Percentiles rank a stretch among this genome's conserved stretches.
phyloP scores from a whole-genome alignment of 2,888 invertebrate genomes.

The Agrotis ipsilon region DNA sequence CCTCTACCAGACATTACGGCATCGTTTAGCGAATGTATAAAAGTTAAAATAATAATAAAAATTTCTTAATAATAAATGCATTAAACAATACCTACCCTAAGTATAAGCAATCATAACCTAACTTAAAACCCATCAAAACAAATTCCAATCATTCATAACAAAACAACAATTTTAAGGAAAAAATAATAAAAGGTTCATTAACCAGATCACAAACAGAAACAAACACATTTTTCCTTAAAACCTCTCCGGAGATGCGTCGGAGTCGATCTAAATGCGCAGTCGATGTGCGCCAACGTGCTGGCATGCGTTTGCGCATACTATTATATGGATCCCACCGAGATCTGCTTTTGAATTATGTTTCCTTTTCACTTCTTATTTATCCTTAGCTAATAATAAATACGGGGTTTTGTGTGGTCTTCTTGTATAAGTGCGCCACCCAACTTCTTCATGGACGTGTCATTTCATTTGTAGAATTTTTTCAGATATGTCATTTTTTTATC shows the following conservation, averaged over 20 bases:
- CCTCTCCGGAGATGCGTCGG: constrained; percentile 61
- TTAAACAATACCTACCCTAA: not conserved
- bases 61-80: no score
- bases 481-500: not conserved
- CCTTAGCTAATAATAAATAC: constrained; percentile 16
- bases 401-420: constrained; percentile 32
- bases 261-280: constrained; percentile 59
- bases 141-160: constrained; percentile 1
- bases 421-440: constrained; percentile 31
- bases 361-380: constrained; percentile 55
- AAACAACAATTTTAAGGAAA: constrained; percentile 39
- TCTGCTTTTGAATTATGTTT: constrained; percentile 63
- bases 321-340: constrained; percentile 57
- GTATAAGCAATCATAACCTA: not conserved
- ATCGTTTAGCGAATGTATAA: not conserved
- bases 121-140: not conserved
- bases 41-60: no score
- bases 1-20: no score
- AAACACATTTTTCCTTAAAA: constrained; percentile 64
- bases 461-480: not conserved
- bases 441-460: not conserved
- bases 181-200: constrained; percentile 61
- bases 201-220: constrained; percentile 65
- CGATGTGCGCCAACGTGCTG: constrained; percentile 55
- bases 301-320: constrained; percentile 60